A percentile compares a stretch with the other conserved stretches of the same genome.
Evolutionary conservation across 2,113 vertebrate species (phyloP).

Genomic region (Clarias gariepinus): DNA sequence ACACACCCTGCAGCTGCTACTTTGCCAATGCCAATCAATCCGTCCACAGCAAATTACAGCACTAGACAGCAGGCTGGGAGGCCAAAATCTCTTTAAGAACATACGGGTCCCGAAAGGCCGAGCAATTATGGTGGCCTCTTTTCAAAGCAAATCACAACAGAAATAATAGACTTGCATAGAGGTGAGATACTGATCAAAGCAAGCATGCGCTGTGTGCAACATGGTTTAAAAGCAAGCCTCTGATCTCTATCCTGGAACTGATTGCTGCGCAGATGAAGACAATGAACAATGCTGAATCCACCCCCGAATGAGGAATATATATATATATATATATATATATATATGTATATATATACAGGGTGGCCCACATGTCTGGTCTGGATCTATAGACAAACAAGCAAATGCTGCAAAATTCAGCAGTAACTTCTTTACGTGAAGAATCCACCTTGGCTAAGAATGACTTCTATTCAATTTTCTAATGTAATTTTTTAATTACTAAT

Average conservation of each 20-base stretch:
- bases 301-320: conserved; percentile 22
- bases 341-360: conserved; percentile 20
- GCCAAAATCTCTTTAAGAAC: conserved; percentile 20
- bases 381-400: too few relatives aligned
- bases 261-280: conserved; percentile 11
- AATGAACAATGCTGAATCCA: conserved; percentile 39
- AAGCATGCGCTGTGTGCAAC: neutral
- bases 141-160: conserved; percentile 37
- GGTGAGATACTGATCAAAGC: conserved; percentile 31
- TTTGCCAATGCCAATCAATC: conserved; percentile 28
- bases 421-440: too few relatives aligned
- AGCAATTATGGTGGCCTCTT: conserved; percentile 21
- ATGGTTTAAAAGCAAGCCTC: conserved; percentile 33
- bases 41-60: conserved; percentile 29
- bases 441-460: too few relatives aligned
- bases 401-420: too few relatives aligned
- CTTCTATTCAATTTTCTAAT: too few relatives aligned
- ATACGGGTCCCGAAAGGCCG: neutral
- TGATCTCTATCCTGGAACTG: conserved; percentile 40
- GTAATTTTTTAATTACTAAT: too few relatives aligned
- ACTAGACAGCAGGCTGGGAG: conserved; percentile 7
- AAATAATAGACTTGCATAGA: conserved; percentile 36
- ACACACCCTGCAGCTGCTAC: conserved; percentile 12
- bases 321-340: conserved; percentile 37
- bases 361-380: too few relatives aligned